Evolutionary conservation across 2,888 invertebrate species (phyloP), one percentile per base, ranked within the genome.

Genomic region (Machimus atricapillus): DNA sequence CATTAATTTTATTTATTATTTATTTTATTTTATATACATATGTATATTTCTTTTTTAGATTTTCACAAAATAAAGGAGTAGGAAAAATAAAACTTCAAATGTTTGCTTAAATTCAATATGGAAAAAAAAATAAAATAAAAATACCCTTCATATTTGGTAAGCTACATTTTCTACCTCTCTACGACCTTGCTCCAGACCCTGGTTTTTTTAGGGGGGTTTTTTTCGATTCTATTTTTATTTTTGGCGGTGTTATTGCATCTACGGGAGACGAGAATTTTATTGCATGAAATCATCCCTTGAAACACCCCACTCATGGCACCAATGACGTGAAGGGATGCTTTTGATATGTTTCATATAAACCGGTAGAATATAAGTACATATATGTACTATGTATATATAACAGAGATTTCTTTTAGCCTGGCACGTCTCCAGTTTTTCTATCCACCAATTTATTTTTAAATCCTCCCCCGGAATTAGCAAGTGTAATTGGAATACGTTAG

Each of bases 391-490:
- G 37, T 31, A 31, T 31, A 31, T 31, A 31, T 31, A 31, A n/a
- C n/a, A n/a, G n/a, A n/a, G n/a, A n/a, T n/a, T n/a, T n/a, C n/a
- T n/a, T n/a, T n/a, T n/a, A n/a, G n/a, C n/a, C 4, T 31, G n/a
- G 4, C 19, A 58, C 58, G 58, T 58, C 58, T 58, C 23, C 58
- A 58, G 19, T 58, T 31, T 76, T 78, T 78, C 78, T 78, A 78
- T 78, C 78, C 31, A 52, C 81, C 81, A 81, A 81, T 81, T 81
- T 81, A 81, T n/a, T 81, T 81, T 81, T 52, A 56, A 81, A 81
- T 81, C 81, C 56, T 9, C 52, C 81, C 19, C 56, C 12, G 46
- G 81, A 81, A 81, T 81, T 81, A 81, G 81, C 52, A 81, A 52
- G 52, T 81, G 81, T 56, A 81, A 81, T n/a, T 81, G 52, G 81